These are phyloP conservation scores for Sebastes nivosus DNA, from an alignment of 2,797 vertebrate species.

Conservation along the genomic window DNA sequence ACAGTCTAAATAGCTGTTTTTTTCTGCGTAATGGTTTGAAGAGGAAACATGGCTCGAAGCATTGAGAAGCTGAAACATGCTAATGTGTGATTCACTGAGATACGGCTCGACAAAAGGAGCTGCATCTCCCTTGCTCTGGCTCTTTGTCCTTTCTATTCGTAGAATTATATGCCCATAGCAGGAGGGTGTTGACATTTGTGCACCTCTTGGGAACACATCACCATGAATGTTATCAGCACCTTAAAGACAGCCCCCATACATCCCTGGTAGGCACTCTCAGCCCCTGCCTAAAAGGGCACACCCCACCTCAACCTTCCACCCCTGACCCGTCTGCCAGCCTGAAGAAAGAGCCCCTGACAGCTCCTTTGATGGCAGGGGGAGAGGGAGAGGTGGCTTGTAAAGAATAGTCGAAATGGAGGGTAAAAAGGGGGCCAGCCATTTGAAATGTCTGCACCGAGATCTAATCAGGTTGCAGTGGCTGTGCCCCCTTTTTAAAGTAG, in stretches of 20 bases:
- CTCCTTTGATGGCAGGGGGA: constrained; percentile 75
- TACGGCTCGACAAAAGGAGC: constrained; percentile 36
- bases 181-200: constrained; percentile 85
- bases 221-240: constrained; percentile 86
- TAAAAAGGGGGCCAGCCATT: constrained; percentile 78
- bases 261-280: constrained; percentile 55
- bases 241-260: constrained; percentile 75
- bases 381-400: constrained; percentile 43
- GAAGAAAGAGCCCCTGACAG: constrained; percentile 82
- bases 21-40: not conserved
- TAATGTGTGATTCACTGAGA: constrained; percentile 13
- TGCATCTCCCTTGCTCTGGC: constrained; percentile 56
- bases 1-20: constrained; percentile 13
- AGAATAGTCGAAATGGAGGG: constrained; percentile 76
- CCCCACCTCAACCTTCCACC: constrained; percentile 71
- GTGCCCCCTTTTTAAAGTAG: constrained; percentile 78
- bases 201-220: constrained; percentile 81
- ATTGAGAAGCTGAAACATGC: constrained; percentile 1
- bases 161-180: constrained; percentile 79
- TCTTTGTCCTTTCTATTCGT: constrained; percentile 76
- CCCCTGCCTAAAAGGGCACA: constrained; percentile 63
- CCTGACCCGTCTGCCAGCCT: constrained; percentile 70
- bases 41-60: not conserved
- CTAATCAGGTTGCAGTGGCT: constrained; percentile 83
- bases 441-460: constrained; percentile 82